Percentiles rank a stretch among this genome's conserved stretches.
Conservation (phyloP, 2,888 invertebrate genomes). For the Drosophila fulvimacula region DNA sequence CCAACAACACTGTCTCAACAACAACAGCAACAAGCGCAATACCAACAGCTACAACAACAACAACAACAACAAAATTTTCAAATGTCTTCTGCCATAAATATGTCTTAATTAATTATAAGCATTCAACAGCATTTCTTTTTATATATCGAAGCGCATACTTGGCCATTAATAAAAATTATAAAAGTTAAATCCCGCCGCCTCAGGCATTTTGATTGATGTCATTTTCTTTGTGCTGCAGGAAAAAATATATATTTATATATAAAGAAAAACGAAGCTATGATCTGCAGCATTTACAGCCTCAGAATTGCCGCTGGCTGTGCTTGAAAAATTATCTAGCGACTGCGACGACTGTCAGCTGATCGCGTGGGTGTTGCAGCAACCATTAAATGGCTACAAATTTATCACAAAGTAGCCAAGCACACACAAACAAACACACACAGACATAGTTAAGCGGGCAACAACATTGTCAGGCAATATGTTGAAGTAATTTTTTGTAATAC, state of each 20-base stretch:
- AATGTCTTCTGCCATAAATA: slow-evolving; percentile 51
- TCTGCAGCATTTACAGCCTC: slow-evolving; percentile 57
- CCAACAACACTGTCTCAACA: slow-evolving; percentile 33
- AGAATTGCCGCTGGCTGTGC: slow-evolving; percentile 23
- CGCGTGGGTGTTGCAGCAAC: slow-evolving; percentile 67
- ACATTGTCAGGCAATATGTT: slow-evolving; percentile 50
- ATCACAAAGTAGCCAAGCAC: slow-evolving; percentile 63
- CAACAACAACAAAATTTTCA: slow-evolving; percentile 18
- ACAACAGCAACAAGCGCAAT: not conserved
- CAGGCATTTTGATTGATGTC: slow-evolving; percentile 50
- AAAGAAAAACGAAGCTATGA: slow-evolving; percentile 27
- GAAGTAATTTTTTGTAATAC: slow-evolving; percentile 43
- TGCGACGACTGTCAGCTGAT: slow-evolving; percentile 51
- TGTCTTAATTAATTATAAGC: slow-evolving; percentile 47
- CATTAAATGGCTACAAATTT: slow-evolving; percentile 69
- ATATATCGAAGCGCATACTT: slow-evolving; percentile 46
- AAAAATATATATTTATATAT: not conserved
- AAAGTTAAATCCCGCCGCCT: slow-evolving; percentile 44
- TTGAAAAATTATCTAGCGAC: slow-evolving; percentile 62
- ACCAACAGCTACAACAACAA: not conserved
- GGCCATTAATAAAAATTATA: slow-evolving; percentile 75
- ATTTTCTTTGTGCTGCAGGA: slow-evolving; percentile 4
- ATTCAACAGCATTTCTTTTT: slow-evolving; percentile 42
- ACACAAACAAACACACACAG: slow-evolving; percentile 14
- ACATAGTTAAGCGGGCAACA: slow-evolving; percentile 16